Evolutionary conservation across 1,140 invertebrate species (phyloP).

Genomic region (Magallana angulata): DNA sequence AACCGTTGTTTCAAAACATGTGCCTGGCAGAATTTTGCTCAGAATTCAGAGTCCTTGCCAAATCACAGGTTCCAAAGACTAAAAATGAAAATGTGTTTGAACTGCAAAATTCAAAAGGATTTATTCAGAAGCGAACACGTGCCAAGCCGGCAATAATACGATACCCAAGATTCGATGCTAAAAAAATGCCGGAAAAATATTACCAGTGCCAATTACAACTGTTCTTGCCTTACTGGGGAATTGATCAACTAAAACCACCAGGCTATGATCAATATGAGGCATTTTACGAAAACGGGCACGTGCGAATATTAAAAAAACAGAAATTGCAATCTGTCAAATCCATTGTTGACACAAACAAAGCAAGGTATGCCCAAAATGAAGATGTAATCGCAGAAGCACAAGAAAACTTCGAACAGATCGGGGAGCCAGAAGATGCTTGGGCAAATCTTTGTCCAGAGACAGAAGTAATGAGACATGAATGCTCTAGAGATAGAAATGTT

Average conservation of each 20-base stretch:
- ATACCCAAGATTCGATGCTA: slow-evolving; percentile 27
- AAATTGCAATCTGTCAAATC: slow-evolving; percentile 14
- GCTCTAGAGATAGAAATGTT: neutral
- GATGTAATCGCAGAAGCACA: slow-evolving; percentile 26
- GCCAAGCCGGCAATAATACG: neutral
- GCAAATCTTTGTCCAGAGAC: slow-evolving; percentile 42
- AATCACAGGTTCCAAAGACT: slow-evolving; percentile 23
- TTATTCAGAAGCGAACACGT: slow-evolving; percentile 45
- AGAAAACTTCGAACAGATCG: slow-evolving; percentile 14
- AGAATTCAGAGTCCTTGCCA: neutral
- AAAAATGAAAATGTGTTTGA: slow-evolving; percentile 27
- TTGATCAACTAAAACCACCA: slow-evolving; percentile 51
- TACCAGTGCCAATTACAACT: slow-evolving; percentile 1
- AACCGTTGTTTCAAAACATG: neutral
- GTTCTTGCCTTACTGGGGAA: slow-evolving; percentile 44
- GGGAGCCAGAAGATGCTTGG: slow-evolving; percentile 48
- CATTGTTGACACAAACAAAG: slow-evolving; percentile 38
- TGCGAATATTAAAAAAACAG: neutral
- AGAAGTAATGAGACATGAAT: slow-evolving; percentile 36
- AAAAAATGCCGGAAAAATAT: neutral
- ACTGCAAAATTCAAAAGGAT: slow-evolving; percentile 52
- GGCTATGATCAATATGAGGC: slow-evolving; percentile 40
- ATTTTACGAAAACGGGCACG: slow-evolving; percentile 51
- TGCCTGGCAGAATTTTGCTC: too few relatives aligned
- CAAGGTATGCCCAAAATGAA: slow-evolving; percentile 34